phyloP scores from a whole-genome alignment of 1,140 invertebrate genomes.

The Drosophila nebulosa region DNA sequence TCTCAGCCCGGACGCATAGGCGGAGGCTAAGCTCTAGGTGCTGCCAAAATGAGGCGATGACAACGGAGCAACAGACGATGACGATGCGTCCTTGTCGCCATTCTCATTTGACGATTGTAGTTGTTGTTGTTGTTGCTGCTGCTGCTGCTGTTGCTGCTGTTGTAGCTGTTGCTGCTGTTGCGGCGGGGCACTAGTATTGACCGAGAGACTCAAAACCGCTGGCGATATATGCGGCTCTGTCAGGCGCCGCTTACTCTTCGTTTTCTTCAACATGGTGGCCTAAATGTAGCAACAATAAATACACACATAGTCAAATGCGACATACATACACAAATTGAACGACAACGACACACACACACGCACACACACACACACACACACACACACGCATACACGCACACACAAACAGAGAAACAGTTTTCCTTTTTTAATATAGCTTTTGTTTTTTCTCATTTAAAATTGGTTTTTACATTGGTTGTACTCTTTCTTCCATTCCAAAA shows the following conservation, averaged over 20 bases:
- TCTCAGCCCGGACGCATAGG: constrained; percentile 71
- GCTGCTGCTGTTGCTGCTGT: constrained; percentile 44
- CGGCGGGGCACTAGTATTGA: constrained; percentile 32
- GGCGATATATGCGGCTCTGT: constrained; percentile 91
- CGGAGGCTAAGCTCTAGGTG: constrained; percentile 74
- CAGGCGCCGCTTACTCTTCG: constrained; percentile 95
- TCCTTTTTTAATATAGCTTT: constrained; percentile 20
- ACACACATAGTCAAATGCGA: constrained; percentile 73
- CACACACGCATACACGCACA: constrained; percentile 20
- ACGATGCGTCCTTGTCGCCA: constrained; percentile 66
- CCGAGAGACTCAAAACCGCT: constrained; percentile 78
- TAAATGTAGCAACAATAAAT: constrained; percentile 80
- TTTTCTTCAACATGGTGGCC: constrained; percentile 90
- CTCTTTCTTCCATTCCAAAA: constrained; percentile 11
- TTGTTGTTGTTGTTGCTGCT: constrained; percentile 48
- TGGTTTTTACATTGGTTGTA: not conserved
- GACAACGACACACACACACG: constrained; percentile 29
- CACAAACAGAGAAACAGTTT: constrained; percentile 25
- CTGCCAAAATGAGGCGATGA: constrained; percentile 53
- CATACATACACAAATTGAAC: constrained; percentile 44
- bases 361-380: constrained; percentile 58
- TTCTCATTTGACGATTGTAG: constrained; percentile 65
- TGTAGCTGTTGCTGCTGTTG: constrained; percentile 21
- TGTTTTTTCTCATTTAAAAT: not conserved
- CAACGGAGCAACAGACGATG: constrained; percentile 9